phyloP scores from a whole-genome alignment of 1,140 invertebrate genomes.

The Physella acuta region DNA sequence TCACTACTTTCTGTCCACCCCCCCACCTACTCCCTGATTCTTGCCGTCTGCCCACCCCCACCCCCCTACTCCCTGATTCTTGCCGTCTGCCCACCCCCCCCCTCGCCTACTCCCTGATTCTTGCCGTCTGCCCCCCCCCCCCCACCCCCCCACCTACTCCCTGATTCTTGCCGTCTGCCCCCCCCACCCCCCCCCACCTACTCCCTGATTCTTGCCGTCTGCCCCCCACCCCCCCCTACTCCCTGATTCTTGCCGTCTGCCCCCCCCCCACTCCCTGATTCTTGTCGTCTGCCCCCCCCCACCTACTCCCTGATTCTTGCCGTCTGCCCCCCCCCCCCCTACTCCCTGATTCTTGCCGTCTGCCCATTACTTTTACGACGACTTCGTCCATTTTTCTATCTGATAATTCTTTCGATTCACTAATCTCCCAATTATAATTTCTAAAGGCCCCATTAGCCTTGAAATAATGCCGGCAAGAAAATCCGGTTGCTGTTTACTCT shows the following conservation, averaged over 20 bases:
- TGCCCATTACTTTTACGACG: neutral
- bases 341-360: neutral
- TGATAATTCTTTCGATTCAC: neutral
- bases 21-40: too few relatives aligned
- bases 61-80: too few relatives aligned
- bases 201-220: neutral
- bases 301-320: neutral
- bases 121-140: neutral
- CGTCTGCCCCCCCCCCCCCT: neutral
- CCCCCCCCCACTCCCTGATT: neutral
- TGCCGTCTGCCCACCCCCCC: neutral
- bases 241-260: neutral
- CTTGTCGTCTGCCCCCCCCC: neutral
- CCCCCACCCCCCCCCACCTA: neutral
- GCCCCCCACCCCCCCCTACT: neutral
- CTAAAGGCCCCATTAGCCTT: neutral
- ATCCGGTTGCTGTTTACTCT: neutral
- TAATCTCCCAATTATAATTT: neutral
- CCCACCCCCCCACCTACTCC: neutral
- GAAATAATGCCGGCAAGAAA: neutral
- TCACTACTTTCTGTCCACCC: too few relatives aligned
- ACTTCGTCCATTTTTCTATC: neutral
- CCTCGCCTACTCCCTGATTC: neutral
- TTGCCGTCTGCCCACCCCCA: too few relatives aligned
- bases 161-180: neutral